phyloP scores from a whole-genome alignment of 2,113 vertebrate species.

The Riparia riparia region DNA sequence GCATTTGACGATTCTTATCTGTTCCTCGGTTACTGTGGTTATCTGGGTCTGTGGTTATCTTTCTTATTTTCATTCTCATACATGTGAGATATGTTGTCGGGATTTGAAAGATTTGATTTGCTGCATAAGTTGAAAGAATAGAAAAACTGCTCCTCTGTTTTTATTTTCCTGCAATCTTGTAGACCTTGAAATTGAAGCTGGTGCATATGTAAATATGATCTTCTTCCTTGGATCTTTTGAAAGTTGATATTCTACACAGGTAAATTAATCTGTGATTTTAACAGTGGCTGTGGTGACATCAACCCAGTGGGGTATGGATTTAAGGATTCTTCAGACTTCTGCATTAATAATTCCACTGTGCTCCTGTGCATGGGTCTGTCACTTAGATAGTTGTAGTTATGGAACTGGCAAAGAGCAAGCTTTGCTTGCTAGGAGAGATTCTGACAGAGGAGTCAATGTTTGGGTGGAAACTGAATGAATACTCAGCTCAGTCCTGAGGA shows the following conservation, averaged over 20 bases:
- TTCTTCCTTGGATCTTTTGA: constrained; percentile 43
- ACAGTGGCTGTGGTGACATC: background rate
- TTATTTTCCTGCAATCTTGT: constrained; percentile 43
- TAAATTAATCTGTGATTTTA: constrained; percentile 54
- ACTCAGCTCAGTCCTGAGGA: background rate
- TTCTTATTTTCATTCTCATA: constrained; percentile 53
- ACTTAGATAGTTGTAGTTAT: background rate
- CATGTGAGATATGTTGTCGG: background rate
- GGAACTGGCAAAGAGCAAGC: background rate
- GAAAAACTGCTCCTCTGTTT: constrained; percentile 35
- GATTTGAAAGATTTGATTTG: constrained; percentile 62
- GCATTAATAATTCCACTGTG: constrained; percentile 2
- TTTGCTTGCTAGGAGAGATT: background rate
- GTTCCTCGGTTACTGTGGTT: constrained; percentile 11
- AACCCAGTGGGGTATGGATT: background rate
- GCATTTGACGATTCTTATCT: constrained; percentile 49
- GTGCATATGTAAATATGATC: constrained; percentile 52
- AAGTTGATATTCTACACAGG: constrained; percentile 49
- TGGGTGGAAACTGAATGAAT: background rate
- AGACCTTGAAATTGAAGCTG: constrained; percentile 70
- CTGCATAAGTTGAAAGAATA: constrained; percentile 20
- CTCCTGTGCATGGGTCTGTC: background rate
- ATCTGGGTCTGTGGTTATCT: constrained; percentile 26
- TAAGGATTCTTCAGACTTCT: constrained; percentile 13
- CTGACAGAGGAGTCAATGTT: background rate